Percentiles rank a stretch among this genome's conserved stretches.
phyloP scores from a whole-genome alignment of 1,140 invertebrate genomes.

The Calephelis nemesis region DNA sequence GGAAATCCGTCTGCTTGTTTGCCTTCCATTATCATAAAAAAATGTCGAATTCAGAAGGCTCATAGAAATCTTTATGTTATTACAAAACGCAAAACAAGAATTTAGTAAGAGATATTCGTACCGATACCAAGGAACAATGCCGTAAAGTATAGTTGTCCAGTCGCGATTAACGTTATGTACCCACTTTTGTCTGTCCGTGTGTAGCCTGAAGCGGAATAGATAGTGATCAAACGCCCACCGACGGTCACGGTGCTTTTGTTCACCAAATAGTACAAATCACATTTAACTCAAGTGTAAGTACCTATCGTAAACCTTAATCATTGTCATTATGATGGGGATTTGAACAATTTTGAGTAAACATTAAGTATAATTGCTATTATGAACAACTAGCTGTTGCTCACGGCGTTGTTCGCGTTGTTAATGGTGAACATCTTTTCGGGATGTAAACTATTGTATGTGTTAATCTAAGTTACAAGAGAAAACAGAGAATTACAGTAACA shows the following conservation, averaged over 20 bases:
- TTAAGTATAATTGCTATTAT: neutral
- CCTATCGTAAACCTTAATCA: neutral
- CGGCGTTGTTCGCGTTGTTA: no score
- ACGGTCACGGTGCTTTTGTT: constrained; percentile 62
- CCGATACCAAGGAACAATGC: constrained; percentile 9
- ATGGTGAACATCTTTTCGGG: no score
- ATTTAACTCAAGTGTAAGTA: constrained; percentile 38
- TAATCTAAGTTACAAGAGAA: no score
- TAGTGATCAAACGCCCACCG: constrained; percentile 46
- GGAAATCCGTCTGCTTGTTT: no score
- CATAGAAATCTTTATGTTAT: no score
- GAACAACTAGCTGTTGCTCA: no score
- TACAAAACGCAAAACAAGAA: neutral
- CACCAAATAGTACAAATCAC: constrained; percentile 49
- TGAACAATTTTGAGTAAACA: neutral
- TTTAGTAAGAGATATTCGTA: neutral
- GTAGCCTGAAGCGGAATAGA: constrained; percentile 41
- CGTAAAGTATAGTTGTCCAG: constrained; percentile 23
- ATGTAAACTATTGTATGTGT: no score
- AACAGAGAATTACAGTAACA: no score
- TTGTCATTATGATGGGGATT: neutral
- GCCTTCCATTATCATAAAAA: no score
- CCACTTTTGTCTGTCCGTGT: constrained; percentile 35
- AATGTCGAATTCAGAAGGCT: no score
- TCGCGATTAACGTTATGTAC: constrained; percentile 22